These are phyloP conservation scores for Muscina levida DNA, from an alignment of 2,888 invertebrate species.

Conservation along the genomic window DNA sequence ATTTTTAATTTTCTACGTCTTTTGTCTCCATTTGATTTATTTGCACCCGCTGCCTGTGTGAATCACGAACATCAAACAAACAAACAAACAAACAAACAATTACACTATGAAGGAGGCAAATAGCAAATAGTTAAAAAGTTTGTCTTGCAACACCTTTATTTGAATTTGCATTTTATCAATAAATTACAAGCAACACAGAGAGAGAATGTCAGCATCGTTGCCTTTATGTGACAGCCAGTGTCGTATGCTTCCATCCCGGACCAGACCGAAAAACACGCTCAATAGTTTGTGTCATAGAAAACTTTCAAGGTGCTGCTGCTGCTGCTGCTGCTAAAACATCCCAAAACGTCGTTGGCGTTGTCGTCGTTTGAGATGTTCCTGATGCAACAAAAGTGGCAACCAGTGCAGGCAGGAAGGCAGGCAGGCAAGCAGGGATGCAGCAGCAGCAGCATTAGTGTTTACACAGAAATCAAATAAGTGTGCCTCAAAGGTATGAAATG, in stretches of 20 bases:
- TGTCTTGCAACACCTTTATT: slow-evolving; percentile 60
- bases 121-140: slow-evolving; percentile 52
- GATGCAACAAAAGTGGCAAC: slow-evolving; percentile 12
- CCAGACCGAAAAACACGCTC: slow-evolving; percentile 2
- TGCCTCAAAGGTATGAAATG: slow-evolving; percentile 45
- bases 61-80: slow-evolving; percentile 26
- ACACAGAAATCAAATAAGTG: slow-evolving; percentile 55
- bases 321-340: background rate
- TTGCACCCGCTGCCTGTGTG: slow-evolving; percentile 37
- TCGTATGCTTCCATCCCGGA: too few species aligned
- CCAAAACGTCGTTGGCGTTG: slow-evolving; percentile 46
- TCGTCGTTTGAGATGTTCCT: slow-evolving; percentile 23
- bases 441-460: too few species aligned
- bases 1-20: slow-evolving; percentile 37
- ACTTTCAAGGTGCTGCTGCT: slow-evolving; percentile 48
- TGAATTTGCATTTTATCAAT: slow-evolving; percentile 61
- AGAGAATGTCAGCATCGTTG: background rate
- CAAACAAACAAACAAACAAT: slow-evolving; percentile 20
- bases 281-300: slow-evolving; percentile 17
- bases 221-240: background rate
- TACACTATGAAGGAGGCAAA: background rate
- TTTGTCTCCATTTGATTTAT: slow-evolving; percentile 46
- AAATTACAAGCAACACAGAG: slow-evolving; percentile 51
- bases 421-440: too few species aligned
- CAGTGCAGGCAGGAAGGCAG: too few species aligned